Evolutionary conservation across 2,888 invertebrate species (phyloP).

Genomic region (Pachycephus smyrnensis): DNA sequence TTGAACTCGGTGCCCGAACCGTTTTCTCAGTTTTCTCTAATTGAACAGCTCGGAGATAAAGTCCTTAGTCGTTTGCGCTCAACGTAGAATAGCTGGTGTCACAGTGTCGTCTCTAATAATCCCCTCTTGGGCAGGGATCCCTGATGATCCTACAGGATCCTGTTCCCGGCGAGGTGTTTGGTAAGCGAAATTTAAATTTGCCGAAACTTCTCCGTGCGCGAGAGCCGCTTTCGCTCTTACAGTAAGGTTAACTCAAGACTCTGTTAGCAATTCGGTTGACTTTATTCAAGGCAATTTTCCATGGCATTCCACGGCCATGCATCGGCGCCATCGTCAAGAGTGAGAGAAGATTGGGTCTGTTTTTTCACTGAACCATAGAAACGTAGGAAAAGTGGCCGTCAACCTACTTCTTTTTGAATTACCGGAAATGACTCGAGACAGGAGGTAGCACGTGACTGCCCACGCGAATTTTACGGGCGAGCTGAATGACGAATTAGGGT

Average conservation of each 20-base stretch:
- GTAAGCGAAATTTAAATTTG: not conserved
- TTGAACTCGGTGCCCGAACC: constrained; percentile 18
- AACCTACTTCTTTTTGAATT: not conserved
- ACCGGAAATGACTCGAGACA: not conserved
- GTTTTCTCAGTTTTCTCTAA: constrained; percentile 46
- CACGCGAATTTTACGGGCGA: not conserved
- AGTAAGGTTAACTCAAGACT: not conserved
- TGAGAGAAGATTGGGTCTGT: not conserved
- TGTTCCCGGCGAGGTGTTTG: not conserved
- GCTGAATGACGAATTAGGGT: not conserved
- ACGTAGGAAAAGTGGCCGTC: not conserved
- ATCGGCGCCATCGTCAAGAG: not conserved
- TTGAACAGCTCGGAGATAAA: constrained; percentile 41
- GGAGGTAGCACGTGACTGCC: not conserved
- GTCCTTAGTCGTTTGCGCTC: constrained; percentile 17
- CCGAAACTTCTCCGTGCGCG: not conserved
- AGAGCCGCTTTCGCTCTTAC: not conserved
- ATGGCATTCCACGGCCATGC: not conserved
- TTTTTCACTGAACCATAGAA: not conserved
- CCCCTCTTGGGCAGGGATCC: not conserved
- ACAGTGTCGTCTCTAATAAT: constrained; percentile 1
- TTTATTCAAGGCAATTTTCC: not conserved
- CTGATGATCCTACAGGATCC: not conserved
- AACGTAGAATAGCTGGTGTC: not conserved
- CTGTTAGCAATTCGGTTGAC: not conserved